Evolutionary conservation across 2,888 invertebrate genomes (phyloP).

Genomic region (Gnatocerus cornutus): DNA sequence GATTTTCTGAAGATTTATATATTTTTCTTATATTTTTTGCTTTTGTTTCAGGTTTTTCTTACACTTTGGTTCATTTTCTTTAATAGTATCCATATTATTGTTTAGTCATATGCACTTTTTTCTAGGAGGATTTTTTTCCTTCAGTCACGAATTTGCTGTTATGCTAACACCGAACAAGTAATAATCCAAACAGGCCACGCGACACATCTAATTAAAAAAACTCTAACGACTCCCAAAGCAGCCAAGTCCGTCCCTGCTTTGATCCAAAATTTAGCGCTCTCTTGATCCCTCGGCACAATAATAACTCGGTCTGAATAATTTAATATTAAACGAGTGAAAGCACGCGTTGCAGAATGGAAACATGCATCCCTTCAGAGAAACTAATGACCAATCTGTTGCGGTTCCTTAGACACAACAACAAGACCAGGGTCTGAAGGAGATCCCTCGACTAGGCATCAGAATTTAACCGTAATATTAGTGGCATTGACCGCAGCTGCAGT

Average conservation of each 20-base stretch:
- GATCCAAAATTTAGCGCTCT: slow-evolving; percentile 32
- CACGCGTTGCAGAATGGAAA: slow-evolving; percentile 47
- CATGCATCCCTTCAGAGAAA: slow-evolving; percentile 50
- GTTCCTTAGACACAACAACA: slow-evolving; percentile 57
- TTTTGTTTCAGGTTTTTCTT: too few relatives aligned
- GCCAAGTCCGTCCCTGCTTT: slow-evolving; percentile 8
- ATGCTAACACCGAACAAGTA: too few relatives aligned
- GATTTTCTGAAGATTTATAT: too few relatives aligned
- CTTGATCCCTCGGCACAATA: slow-evolving; percentile 16
- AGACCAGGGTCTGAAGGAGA: slow-evolving; percentile 54
- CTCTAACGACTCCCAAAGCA: background rate
- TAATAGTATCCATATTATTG: too few relatives aligned
- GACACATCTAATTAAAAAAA: too few relatives aligned
- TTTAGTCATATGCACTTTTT: too few relatives aligned
- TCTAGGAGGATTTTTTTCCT: too few relatives aligned
- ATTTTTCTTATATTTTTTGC: too few relatives aligned
- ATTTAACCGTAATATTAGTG: slow-evolving; percentile 68
- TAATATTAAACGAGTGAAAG: slow-evolving; percentile 43
- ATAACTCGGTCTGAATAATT: slow-evolving; percentile 46
- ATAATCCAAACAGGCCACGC: too few relatives aligned
- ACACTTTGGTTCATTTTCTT: too few relatives aligned
- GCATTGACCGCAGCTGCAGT: slow-evolving; percentile 66
- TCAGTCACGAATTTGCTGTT: too few relatives aligned
- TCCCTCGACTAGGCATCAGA: slow-evolving; percentile 57
- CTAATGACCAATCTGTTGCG: slow-evolving; percentile 58